Conservation (phyloP, 1,140 invertebrate genomes). For the Diorhabda carinulata region DNA sequence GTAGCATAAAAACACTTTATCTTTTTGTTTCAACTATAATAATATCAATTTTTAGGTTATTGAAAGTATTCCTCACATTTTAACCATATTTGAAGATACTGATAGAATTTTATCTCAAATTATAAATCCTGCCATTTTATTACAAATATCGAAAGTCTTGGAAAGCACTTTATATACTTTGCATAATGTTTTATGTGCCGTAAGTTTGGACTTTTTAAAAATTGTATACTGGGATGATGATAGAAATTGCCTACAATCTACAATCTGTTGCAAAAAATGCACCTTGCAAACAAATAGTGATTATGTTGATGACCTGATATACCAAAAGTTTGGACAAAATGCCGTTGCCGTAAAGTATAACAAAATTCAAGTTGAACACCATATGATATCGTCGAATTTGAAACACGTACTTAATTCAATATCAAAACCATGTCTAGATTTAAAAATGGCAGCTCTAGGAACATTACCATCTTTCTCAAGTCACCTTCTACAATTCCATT, state of each 20-base stretch:
- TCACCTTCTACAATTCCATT: conserved; percentile 48
- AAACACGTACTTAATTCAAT: conserved; percentile 27
- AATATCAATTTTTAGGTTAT: conserved; percentile 25
- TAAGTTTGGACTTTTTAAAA: conserved; percentile 21
- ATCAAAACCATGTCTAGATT: conserved; percentile 9
- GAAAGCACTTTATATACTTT: conserved; percentile 21
- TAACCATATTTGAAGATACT: conserved; percentile 28
- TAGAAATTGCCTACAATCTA: not conserved
- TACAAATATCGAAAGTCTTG: conserved; percentile 10
- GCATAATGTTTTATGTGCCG: conserved; percentile 26
- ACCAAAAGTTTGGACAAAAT: not conserved
- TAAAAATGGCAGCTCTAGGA: conserved; percentile 26
- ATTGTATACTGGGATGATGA: not conserved
- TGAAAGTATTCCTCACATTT: conserved; percentile 24
- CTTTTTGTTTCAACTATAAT: no score
- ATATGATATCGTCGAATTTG: conserved; percentile 17
- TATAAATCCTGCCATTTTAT: conserved; percentile 24
- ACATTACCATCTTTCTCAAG: conserved; percentile 42
- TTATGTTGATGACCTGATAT: conserved; percentile 1
- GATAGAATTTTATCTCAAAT: conserved; percentile 26
- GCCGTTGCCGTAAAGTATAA: not conserved
- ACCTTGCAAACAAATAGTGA: not conserved
- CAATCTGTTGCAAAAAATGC: conserved; percentile 12
- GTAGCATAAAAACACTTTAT: no score
- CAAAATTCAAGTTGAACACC: conserved; percentile 6